These are phyloP conservation scores for Mus minutoides DNA, from an alignment of 2,797 vertebrate species.

Conservation along the genomic window DNA sequence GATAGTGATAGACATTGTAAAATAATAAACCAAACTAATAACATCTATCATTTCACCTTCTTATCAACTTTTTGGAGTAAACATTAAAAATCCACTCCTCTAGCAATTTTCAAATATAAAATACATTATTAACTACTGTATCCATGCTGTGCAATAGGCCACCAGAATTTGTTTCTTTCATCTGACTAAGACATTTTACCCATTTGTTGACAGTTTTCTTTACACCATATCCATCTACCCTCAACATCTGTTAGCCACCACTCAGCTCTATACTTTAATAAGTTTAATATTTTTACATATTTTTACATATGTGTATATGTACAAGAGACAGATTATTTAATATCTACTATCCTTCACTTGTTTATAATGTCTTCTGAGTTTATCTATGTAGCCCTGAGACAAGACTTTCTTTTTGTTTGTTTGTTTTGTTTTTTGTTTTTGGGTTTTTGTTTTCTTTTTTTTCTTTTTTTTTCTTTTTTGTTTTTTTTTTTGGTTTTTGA, in stretches of 20 bases:
- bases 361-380: not conserved
- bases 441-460: too few species aligned
- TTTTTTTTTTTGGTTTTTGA: too few species aligned
- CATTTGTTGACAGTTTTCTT: not conserved
- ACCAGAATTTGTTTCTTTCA: not conserved
- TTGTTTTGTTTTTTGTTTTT: too few species aligned
- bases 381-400: not conserved
- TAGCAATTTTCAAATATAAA: constrained; percentile 3
- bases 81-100: not conserved
- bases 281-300: not conserved
- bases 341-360: not conserved
- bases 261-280: not conserved
- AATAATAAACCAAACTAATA: not conserved
- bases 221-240: not conserved
- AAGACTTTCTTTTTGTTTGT: too few species aligned
- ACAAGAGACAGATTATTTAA: not conserved
- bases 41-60: not conserved
- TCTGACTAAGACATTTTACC: not conserved
- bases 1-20: not conserved
- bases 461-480: too few species aligned
- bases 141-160: not conserved
- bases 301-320: not conserved
- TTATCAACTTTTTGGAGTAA: not conserved
- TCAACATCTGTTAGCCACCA: not conserved
- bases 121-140: not conserved